These are phyloP conservation scores for Aphodius sticticus DNA, from an alignment of 2,888 invertebrate species.

Conservation along the genomic window DNA sequence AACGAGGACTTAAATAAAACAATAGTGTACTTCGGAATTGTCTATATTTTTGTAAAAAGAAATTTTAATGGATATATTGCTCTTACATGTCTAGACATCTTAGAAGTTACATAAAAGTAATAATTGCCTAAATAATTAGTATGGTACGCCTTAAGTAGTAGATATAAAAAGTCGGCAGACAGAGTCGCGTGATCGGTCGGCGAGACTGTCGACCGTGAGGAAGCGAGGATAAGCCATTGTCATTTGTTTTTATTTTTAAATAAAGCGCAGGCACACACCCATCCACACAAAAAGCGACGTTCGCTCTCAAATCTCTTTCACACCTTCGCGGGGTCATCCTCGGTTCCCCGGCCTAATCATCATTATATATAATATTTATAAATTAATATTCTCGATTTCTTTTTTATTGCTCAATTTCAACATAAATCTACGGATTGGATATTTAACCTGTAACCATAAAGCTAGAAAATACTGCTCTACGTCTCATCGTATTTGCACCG, in stretches of 20 bases:
- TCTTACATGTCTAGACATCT: slow-evolving; percentile 39
- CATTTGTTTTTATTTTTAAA: slow-evolving; percentile 31
- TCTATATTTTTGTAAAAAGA: slow-evolving; percentile 38
- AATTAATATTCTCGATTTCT: slow-evolving; percentile 15
- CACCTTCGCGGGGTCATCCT: slow-evolving; percentile 57
- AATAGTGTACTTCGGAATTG: slow-evolving; percentile 26
- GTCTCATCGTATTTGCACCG: neutral
- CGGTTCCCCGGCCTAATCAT: slow-evolving; percentile 48
- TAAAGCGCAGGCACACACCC: slow-evolving; percentile 38
- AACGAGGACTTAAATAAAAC: slow-evolving; percentile 16
- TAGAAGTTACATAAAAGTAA: slow-evolving; percentile 38
- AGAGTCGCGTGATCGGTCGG: slow-evolving; percentile 23
- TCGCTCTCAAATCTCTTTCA: slow-evolving; percentile 21
- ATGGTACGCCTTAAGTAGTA: slow-evolving; percentile 39
- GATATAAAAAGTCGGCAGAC: slow-evolving; percentile 25
- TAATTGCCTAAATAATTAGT: slow-evolving; percentile 42
- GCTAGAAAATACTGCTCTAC: slow-evolving; percentile 37
- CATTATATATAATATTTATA: slow-evolving; percentile 27
- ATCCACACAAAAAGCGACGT: slow-evolving; percentile 37
- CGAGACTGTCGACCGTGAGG: slow-evolving; percentile 44
- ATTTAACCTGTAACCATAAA: slow-evolving; percentile 47
- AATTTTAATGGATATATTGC: slow-evolving; percentile 39
- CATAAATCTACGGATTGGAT: slow-evolving; percentile 34
- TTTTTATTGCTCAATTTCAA: neutral
- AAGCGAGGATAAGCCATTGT: slow-evolving; percentile 57